phyloP scores from a whole-genome alignment of 1,140 invertebrate genomes.

The Teleogryllus occipitalis region DNA sequence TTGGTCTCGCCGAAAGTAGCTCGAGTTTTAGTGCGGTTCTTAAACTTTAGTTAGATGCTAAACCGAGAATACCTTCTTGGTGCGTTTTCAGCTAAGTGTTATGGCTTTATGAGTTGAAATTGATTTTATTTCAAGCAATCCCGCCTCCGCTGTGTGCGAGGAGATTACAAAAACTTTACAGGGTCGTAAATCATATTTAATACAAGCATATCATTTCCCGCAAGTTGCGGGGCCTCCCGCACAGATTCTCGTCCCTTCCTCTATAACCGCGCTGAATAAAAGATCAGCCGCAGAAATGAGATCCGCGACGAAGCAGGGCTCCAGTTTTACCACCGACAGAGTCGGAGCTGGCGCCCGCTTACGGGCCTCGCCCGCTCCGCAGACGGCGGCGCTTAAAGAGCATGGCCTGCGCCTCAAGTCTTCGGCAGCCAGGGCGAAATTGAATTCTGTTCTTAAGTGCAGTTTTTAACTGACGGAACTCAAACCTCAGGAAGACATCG shows the following conservation, averaged over 20 bases:
- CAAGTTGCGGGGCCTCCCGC: neutral
- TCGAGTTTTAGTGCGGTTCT: neutral
- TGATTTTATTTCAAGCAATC: constrained; percentile 5
- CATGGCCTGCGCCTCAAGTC: too few species aligned
- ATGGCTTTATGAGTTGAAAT: neutral
- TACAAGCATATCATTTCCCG: neutral
- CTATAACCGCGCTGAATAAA: neutral
- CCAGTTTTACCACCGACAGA: neutral
- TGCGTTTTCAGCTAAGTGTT: constrained; percentile 4
- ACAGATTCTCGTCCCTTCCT: neutral
- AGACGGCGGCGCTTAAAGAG: too few species aligned
- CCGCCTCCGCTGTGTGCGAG: too few species aligned
- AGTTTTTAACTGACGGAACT: too few species aligned
- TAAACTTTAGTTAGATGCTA: constrained; percentile 5
- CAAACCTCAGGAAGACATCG: too few species aligned
- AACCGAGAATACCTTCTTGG: constrained; percentile 3
- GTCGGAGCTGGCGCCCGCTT: too few species aligned
- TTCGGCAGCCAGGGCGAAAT: too few species aligned
- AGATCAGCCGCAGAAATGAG: neutral
- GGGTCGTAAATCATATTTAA: constrained; percentile 1
- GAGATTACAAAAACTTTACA: constrained; percentile 1
- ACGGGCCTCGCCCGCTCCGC: too few species aligned
- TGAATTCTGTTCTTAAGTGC: too few species aligned
- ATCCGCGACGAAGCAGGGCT: neutral
- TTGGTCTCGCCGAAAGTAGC: neutral